Conservation (phyloP, 2,888 invertebrate species). For the Mythimna albipuncta region DNA sequence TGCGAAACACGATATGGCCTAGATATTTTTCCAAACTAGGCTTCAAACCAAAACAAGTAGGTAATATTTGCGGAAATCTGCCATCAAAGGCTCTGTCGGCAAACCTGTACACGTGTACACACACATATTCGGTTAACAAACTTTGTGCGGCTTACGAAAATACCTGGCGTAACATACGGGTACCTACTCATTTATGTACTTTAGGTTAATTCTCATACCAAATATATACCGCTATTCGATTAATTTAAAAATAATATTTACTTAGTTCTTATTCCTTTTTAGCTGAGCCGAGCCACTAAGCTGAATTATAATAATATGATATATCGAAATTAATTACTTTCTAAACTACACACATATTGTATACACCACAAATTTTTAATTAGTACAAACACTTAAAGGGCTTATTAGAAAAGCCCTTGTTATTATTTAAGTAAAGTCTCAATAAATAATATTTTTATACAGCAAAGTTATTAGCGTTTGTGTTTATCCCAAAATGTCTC, state of each 20-base stretch:
- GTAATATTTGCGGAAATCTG: slow-evolving; percentile 40
- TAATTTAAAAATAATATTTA: slow-evolving; percentile 30
- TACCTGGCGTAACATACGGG: slow-evolving; percentile 12
- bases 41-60: slow-evolving; percentile 31
- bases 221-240: slow-evolving; percentile 3
- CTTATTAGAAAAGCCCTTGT: too few relatives aligned
- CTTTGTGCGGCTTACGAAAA: slow-evolving; percentile 32
- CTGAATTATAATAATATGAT: background rate
- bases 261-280: slow-evolving; percentile 3
- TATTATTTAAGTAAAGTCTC: too few relatives aligned
- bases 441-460: too few relatives aligned
- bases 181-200: slow-evolving; percentile 19
- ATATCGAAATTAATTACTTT: too few relatives aligned
- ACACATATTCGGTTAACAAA: slow-evolving; percentile 43
- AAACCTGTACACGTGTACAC: slow-evolving; percentile 17
- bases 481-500: too few relatives aligned
- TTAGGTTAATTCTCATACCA: slow-evolving; percentile 14
- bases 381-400: too few relatives aligned
- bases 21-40: slow-evolving; percentile 34
- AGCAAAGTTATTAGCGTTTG: too few relatives aligned
- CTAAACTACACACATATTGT: too few relatives aligned
- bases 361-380: too few relatives aligned
- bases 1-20: background rate
- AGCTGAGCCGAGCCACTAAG: background rate
- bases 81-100: slow-evolving; percentile 41